Evolutionary conservation across 1,140 invertebrate genomes (phyloP).

Genomic region (Dinoponera quadriceps): DNA sequence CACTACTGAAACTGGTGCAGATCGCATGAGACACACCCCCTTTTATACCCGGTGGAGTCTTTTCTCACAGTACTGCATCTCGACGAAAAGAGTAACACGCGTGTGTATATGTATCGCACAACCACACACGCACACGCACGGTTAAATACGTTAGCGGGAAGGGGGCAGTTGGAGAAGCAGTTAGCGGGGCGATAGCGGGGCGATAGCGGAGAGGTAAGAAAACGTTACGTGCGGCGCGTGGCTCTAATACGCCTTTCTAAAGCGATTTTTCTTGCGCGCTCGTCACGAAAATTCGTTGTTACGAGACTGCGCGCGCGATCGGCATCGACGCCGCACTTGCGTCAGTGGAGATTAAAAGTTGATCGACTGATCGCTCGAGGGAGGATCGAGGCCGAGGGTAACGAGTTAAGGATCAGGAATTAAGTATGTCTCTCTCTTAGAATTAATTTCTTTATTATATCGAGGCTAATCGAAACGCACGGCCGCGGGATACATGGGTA

Average conservation of each 20-base stretch:
- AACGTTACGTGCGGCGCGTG: constrained; percentile 46
- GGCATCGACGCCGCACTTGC: constrained; percentile 18
- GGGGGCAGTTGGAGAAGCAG: neutral
- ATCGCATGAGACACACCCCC: constrained; percentile 71
- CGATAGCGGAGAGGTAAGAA: constrained; percentile 27
- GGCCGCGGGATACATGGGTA: neutral
- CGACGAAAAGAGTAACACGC: constrained; percentile 62
- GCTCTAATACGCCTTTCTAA: constrained; percentile 78
- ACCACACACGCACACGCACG: constrained; percentile 31
- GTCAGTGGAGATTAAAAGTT: constrained; percentile 51
- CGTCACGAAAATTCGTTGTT: constrained; percentile 76
- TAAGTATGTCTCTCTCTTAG: neutral
- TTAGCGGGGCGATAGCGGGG: constrained; percentile 6
- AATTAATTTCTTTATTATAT: neutral
- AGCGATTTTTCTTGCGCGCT: constrained; percentile 55
- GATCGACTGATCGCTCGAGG: constrained; percentile 21
- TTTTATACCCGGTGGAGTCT: constrained; percentile 79
- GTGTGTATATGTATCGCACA: constrained; percentile 62
- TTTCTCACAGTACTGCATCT: constrained; percentile 74
- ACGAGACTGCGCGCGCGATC: constrained; percentile 8
- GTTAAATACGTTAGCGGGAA: constrained; percentile 12
- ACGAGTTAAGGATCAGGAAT: neutral
- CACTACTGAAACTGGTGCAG: constrained; percentile 78
- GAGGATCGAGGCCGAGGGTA: neutral
- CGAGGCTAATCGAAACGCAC: neutral